Evolutionary conservation across 2,888 invertebrate species (phyloP), one percentile per base, ranked within the genome.

Genomic region (Tipula lateralis): DNA sequence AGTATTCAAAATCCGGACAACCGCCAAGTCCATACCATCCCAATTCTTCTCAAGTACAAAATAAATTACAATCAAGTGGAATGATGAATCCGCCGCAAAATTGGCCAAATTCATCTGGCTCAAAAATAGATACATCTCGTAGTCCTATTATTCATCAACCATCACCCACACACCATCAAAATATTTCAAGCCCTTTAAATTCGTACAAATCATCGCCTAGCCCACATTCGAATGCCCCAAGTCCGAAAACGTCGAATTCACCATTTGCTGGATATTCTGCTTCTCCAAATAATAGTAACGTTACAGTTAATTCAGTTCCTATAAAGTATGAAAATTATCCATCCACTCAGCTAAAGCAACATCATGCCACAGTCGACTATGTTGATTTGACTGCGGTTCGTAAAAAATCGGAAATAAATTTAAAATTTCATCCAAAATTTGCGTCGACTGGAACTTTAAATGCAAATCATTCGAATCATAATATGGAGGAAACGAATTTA

Each of bases 31-130:
- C 82, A 19, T 50, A 84, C 39, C 66, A 84, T n/a, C 82, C 32
- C n/a, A 83, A 84, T 83, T 82, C 83, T 39, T 5, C 84, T 13
- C 44, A 84, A 66, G 81, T 66, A 36, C 32, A 84, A 50, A 84
- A 83, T 32, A 81, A 36, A 36, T 30, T 84, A 29, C 81, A 84
- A 83, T 85, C 50, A 81, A 39, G 24, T 50, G 84, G 84, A 16
- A 24, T 84, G 29, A 87, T 87, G 86, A 86, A 87, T 86, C 86
- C 86, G 12, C 87, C 87, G 1, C 86, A 85, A 50, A 85, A 85
- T 30, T 87, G 87, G 87, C 86, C 86, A 2, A 81, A 29, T 29
- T n/a, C 29, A n/a, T 29, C 29, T n/a, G 29, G 4, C n/a, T 29
- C 81, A 2, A 29, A 30, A 29, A 29, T 81, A 12, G 29, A 29